phyloP scores from a whole-genome alignment of 2,797 vertebrate genomes.

The Siniperca undulata region DNA sequence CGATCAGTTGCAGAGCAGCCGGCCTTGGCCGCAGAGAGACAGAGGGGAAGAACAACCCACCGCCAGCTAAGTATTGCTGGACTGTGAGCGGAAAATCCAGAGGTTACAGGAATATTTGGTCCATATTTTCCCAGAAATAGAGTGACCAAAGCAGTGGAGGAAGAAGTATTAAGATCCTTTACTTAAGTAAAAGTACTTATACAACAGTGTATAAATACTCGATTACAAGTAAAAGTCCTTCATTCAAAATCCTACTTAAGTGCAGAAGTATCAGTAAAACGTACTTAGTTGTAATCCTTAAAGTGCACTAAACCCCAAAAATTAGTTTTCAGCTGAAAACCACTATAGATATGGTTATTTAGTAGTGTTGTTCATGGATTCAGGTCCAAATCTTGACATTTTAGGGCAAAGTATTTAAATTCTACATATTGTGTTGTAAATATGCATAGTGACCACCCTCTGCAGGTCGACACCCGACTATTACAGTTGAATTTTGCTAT shows the following conservation, averaged over 20 bases:
- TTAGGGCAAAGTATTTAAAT: too few relatives aligned
- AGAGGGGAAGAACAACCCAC: constrained; percentile 33
- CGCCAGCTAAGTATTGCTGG: constrained; percentile 47
- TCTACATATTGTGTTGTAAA: too few relatives aligned
- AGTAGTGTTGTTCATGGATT: too few relatives aligned
- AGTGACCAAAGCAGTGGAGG: constrained; percentile 15
- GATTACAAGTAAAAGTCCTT: background rate
- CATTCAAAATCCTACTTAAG: background rate
- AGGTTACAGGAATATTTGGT: constrained; percentile 55
- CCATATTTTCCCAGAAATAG: constrained; percentile 34
- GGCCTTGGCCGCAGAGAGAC: constrained; percentile 55
- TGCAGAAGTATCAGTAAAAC: background rate
- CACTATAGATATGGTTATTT: too few relatives aligned
- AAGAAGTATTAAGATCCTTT: background rate
- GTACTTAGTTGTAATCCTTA: background rate
- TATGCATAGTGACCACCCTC: too few relatives aligned
- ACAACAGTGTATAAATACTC: background rate
- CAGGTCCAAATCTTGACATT: too few relatives aligned
- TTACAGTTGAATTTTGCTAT: too few relatives aligned
- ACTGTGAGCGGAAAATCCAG: constrained; percentile 63
- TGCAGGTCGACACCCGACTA: too few relatives aligned
- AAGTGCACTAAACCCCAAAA: too few relatives aligned
- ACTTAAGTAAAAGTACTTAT: background rate
- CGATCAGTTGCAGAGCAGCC: constrained; percentile 46
- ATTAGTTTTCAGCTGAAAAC: too few relatives aligned